Evolutionary conservation across 2,797 vertebrate genomes (phyloP), one percentile per base, ranked within the genome.

Genomic region (Pempheris klunzingeri): DNA sequence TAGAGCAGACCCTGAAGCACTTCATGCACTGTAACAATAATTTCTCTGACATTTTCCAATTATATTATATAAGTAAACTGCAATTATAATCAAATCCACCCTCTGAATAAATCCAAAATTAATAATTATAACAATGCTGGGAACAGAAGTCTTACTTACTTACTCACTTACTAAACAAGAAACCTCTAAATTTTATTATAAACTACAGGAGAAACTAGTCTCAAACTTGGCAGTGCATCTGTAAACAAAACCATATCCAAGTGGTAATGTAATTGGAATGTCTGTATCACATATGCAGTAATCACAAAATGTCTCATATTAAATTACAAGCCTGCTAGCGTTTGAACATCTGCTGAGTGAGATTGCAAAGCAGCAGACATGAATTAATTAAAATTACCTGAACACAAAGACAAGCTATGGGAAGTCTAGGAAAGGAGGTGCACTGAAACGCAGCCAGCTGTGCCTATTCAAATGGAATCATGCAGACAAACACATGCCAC

Each of bases 271-370:
- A 86, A 92, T 81, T 84, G 75, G 46, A 83, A 79, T 54, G 80
- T 81, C 74, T 78, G 81, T 83, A 55, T 78, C 77, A 80, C 83
- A 73, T 72, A 84, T 58, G 83, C 68, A 67, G 62, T 61, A 79
- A 87, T 89, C 71, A 78, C 63, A 71, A 85, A 72, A 84, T 53
- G 74, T 71, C 80, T 84, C 78, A 41, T 80, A 85, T 84, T 74
- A 83, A 80, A 84, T 87, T 69, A 89, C 71, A 78, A 76, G 71
- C 69, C 41, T 43, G 39, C 67, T 55, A 43, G 55, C 73, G 78
- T 81, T 63, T 80, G 68, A 91, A 86, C 90, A 91, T 89, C 89
- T 92, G 91, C 85, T 64, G 36, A 44, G 71, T 72, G 79, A 79
- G 87, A 87, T 43, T 80, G 68, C 81, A 72, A 63, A 20, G 5